These are phyloP conservation scores for Thalassarche chlororhynchos DNA, from an alignment of 2,113 vertebrate genomes.

Conservation along the genomic window DNA sequence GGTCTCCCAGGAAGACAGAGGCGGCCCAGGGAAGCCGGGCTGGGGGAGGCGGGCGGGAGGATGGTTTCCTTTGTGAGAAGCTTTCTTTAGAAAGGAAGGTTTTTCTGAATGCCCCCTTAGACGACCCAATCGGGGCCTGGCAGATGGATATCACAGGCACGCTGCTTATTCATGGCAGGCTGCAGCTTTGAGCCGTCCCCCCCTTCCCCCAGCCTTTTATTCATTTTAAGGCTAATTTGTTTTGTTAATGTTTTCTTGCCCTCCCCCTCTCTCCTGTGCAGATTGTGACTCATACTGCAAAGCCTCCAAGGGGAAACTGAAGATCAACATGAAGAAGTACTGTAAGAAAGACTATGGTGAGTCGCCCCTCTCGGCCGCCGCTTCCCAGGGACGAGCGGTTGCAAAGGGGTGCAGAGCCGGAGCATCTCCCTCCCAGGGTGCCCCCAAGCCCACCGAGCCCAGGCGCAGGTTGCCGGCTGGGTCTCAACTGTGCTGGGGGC, in stretches of 20 bases:
- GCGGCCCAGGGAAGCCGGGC: conserved; percentile 52
- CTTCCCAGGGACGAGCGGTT: not conserved
- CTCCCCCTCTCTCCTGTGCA: conserved; percentile 67
- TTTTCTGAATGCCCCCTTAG: conserved; percentile 69
- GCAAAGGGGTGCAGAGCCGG: not conserved
- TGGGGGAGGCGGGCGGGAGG: not conserved
- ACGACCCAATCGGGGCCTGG: conserved; percentile 64
- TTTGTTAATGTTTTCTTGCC: conserved; percentile 68
- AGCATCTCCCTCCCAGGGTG: not conserved
- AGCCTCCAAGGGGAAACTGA: conserved; percentile 97
- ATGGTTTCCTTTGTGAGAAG: conserved; percentile 69
- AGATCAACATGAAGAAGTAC: conserved; percentile 99
- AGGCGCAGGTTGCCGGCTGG: not conserved
- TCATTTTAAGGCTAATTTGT: conserved; percentile 71
- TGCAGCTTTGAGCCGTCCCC: conserved; percentile 1
- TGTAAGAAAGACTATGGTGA: conserved; percentile 99
- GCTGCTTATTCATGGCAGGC: conserved; percentile 68
- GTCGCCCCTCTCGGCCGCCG: not conserved
- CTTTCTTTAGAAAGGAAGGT: conserved; percentile 72
- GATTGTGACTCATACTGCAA: conserved; percentile 98
- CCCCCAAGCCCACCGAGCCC: not conserved
- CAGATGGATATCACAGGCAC: conserved; percentile 75
- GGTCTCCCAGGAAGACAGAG: conserved; percentile 72
- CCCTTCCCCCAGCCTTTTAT: conserved; percentile 25
- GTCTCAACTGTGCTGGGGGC: not conserved